Base-by-base conservation (phyloP, 2,113 vertebrate species). In the Baryphthengus martii region DNA sequence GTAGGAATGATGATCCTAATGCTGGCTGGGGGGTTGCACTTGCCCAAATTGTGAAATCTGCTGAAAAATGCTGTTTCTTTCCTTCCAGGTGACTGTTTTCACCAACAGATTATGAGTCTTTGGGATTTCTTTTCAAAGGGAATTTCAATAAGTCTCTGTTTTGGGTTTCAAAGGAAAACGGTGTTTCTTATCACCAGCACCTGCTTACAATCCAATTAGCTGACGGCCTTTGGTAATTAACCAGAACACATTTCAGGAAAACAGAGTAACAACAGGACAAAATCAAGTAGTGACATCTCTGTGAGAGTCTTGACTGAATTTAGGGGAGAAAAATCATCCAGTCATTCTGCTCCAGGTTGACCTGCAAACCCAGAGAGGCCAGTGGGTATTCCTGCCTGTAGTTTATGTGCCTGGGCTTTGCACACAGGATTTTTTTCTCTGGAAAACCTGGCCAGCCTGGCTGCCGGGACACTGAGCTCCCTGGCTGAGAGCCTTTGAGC, bases 271-370 rank as follows among this genome's bases (percentile, higher is more conserved):
- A 45, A 39, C 2, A 11, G 33, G 37, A 56, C 16, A 50, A 63
- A 90, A 84, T 21, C 21, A 68, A 74, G 16, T 4, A 37, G 44
- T 21, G 24, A 53, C n/a, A 52, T 2, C 47, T 39, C 52, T 58
- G 35, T 25, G 47, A 49, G 18, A 45, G 20, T 13, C 31, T 68
- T 70, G 55, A 10, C 31, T 67, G 33, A 87, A 33, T 24, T 47
- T 45, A 53, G 7, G 9, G 10, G 35, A 4, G 3, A 8, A 3
- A 10, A 44, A 39, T 1, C 20, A 39, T 20, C 31, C 16, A 2
- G 0, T 17, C 3, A 4, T 21, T n/a, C n/a, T 35, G 55, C 24
- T 45, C 10, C 44, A 37, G 26, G 44, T 33, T 78, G 53, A 20
- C 9, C 55, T 50, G 37, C 17, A 63, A 63, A 62, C 44, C 58